Percentiles rank a stretch among this genome's conserved stretches.
Evolutionary conservation across 2,113 vertebrate genomes (phyloP).

Genomic region (Lichenostomus cassidix): DNA sequence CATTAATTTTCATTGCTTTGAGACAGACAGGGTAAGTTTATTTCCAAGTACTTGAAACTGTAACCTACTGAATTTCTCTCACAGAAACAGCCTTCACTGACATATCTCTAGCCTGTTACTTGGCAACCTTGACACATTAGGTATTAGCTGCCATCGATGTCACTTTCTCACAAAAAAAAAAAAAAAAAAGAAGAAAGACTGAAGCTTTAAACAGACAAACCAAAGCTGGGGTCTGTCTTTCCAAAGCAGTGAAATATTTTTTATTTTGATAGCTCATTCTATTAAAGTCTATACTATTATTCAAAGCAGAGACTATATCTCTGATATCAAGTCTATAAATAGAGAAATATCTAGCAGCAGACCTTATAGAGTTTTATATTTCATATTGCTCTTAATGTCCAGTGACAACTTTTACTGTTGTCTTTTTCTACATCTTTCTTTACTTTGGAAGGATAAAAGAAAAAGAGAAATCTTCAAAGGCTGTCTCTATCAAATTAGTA

Average conservation of each 20-base stretch:
- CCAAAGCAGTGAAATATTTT: neutral
- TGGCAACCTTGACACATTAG: conserved; percentile 42
- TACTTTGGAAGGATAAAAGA: neutral
- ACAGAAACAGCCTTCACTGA: neutral
- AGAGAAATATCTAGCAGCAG: neutral
- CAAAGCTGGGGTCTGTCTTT: neutral
- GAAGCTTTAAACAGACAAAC: neutral
- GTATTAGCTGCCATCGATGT: neutral
- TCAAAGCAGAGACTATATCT: neutral
- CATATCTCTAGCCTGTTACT: conserved; percentile 19
- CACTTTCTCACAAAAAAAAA: neutral
- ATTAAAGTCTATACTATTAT: neutral
- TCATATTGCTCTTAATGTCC: neutral
- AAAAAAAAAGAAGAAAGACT: neutral
- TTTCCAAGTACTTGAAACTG: neutral
- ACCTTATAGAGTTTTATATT: neutral
- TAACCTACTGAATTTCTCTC: neutral
- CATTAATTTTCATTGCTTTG: neutral
- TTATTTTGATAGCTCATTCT: neutral
- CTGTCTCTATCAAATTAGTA: neutral
- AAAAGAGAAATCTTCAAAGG: neutral
- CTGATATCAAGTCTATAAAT: neutral
- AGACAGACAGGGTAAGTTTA: neutral
- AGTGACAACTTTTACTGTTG: neutral
- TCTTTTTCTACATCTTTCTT: neutral